Evolutionary conservation across 2,797 vertebrate species (phyloP).

Genomic region (Australoheros facetus): DNA sequence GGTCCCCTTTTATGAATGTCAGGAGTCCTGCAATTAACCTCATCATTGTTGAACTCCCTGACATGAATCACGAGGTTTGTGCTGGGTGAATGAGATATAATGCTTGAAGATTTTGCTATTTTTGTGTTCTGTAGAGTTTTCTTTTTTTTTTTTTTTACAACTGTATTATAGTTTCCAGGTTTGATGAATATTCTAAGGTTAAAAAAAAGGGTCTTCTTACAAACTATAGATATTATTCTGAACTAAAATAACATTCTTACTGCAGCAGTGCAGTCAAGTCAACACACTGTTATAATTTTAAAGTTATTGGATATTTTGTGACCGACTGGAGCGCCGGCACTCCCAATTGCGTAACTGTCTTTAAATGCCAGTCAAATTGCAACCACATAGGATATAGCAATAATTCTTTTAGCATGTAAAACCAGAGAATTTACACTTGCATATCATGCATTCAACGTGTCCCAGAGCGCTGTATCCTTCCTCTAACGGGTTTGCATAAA

Average conservation of each 20-base stretch:
- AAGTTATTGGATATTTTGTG: not conserved
- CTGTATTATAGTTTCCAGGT: not conserved
- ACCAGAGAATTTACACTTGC: too few species aligned
- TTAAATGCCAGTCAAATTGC: too few species aligned
- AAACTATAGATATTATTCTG: not conserved
- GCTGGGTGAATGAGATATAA: not conserved
- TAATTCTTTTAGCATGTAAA: too few species aligned
- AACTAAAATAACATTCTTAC: not conserved
- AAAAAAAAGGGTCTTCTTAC: not conserved
- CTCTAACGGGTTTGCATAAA: too few species aligned
- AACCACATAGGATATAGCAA: too few species aligned
- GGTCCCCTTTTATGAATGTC: slow-evolving; percentile 20
- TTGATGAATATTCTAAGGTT: not conserved
- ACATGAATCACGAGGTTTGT: slow-evolving; percentile 21
- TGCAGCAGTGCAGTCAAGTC: not conserved
- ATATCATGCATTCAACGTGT: too few species aligned
- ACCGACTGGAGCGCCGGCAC: too few species aligned
- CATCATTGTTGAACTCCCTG: slow-evolving; percentile 7
- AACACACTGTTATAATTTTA: not conserved
- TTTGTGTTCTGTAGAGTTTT: not conserved
- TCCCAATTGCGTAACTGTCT: too few species aligned
- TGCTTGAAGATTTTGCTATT: not conserved
- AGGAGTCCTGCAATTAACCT: slow-evolving; percentile 48
- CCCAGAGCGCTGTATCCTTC: too few species aligned
- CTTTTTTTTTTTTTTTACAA: too few species aligned